Evolutionary conservation across 1,140 invertebrate species (phyloP).

Genomic region (Sarcophaga peregrina): DNA sequence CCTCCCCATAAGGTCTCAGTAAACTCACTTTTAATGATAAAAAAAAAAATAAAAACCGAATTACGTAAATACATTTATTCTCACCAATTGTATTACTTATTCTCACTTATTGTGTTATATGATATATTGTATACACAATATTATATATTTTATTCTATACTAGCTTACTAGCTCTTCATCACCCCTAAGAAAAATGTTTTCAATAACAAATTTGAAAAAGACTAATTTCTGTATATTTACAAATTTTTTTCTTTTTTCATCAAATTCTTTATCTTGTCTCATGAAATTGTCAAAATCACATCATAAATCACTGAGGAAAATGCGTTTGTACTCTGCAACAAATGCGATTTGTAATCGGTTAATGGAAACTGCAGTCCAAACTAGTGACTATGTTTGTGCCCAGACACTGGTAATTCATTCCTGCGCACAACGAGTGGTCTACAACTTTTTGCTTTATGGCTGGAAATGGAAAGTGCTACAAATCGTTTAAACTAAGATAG

Average conservation of each 20-base stretch:
- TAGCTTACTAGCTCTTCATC: neutral
- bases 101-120: too few relatives aligned
- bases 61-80: too few relatives aligned
- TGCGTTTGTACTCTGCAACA: conserved; percentile 15
- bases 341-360: neutral
- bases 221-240: neutral
- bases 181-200: neutral
- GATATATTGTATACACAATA: too few relatives aligned
- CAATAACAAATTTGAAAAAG: neutral
- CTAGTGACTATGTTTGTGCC: neutral
- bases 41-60: too few relatives aligned
- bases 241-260: neutral
- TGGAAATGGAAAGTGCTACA: conserved; percentile 21
- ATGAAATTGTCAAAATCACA: neutral
- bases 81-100: too few relatives aligned
- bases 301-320: neutral
- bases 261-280: neutral
- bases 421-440: neutral
- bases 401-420: neutral
- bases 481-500: neutral
- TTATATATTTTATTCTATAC: neutral
- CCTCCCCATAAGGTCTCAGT: too few relatives aligned
- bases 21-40: too few relatives aligned
- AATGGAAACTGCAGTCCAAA: neutral
- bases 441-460: neutral